These are phyloP conservation scores for Hemaris fuciformis DNA, from an alignment of 2,888 invertebrate genomes.

Conservation along the genomic window DNA sequence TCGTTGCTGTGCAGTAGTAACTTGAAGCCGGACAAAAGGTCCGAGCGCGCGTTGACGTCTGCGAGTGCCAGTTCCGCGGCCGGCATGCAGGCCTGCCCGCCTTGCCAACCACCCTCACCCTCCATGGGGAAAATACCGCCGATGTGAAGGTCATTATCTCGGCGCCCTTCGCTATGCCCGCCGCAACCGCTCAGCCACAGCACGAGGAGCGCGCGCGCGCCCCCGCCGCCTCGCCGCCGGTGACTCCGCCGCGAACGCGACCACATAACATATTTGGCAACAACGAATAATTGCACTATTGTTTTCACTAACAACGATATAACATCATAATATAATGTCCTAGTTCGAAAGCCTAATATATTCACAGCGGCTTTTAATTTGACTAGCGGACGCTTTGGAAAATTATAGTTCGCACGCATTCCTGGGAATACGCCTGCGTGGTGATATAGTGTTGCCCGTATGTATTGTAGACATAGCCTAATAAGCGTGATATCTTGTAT, in stretches of 20 bases:
- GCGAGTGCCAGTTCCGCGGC: slow-evolving; percentile 97
- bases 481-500: slow-evolving; percentile 72
- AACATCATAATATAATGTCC: slow-evolving; percentile 65
- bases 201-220: slow-evolving; percentile 51
- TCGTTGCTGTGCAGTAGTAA: slow-evolving; percentile 96
- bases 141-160: slow-evolving; percentile 92
- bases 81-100: slow-evolving; percentile 98
- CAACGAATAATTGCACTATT: slow-evolving; percentile 77
- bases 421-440: slow-evolving; percentile 51
- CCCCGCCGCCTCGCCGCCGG: slow-evolving; percentile 29
- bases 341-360: slow-evolving; percentile 70
- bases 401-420: slow-evolving; percentile 65
- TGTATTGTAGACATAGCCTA: slow-evolving; percentile 74
- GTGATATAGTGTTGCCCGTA: slow-evolving; percentile 58
- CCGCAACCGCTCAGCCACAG: slow-evolving; percentile 60
- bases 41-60: slow-evolving; percentile 94
- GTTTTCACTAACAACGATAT: slow-evolving; percentile 71
- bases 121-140: slow-evolving; percentile 99
- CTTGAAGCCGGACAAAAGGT: slow-evolving; percentile 94
- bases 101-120: slow-evolving; percentile 98
- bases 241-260: slow-evolving; percentile 32
- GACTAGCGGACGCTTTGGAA: slow-evolving; percentile 78
- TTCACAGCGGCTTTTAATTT: slow-evolving; percentile 71
- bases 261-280: slow-evolving; percentile 68
- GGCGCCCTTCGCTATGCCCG: slow-evolving; percentile 64